Evolutionary conservation across 2,113 vertebrate genomes (phyloP).

Genomic region (Dromaius novaehollandiae): DNA sequence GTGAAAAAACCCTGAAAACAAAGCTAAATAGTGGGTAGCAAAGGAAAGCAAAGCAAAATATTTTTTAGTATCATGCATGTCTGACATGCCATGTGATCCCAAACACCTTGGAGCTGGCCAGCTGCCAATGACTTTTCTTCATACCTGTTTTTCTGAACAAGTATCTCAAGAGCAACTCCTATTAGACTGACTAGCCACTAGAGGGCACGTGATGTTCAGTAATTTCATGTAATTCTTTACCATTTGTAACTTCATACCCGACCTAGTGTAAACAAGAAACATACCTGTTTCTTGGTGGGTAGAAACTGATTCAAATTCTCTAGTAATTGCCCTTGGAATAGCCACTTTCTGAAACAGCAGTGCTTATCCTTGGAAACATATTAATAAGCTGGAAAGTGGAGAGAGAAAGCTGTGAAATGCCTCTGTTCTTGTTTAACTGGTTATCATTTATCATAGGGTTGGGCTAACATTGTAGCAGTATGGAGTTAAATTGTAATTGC

Average conservation of each 20-base stretch:
- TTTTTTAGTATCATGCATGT: neutral
- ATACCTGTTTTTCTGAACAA: rapidly evolving
- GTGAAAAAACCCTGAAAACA: neutral
- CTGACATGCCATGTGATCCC: neutral
- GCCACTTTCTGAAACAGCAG: neutral
- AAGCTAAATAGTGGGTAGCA: neutral
- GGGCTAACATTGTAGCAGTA: neutral
- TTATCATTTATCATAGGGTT: neutral
- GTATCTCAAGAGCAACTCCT: neutral
- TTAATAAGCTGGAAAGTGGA: neutral
- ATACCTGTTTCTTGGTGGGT: neutral
- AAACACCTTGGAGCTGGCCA: neutral
- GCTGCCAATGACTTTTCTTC: neutral
- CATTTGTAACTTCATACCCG: neutral
- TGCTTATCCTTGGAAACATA: neutral
- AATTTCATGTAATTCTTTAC: neutral
- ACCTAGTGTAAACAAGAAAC: neutral
- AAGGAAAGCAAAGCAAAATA: neutral
- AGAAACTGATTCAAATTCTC: neutral
- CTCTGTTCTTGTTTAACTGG: neutral
- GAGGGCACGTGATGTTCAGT: neutral
- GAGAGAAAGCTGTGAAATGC: neutral
- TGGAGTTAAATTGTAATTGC: neutral
- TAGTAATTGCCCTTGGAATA: neutral
- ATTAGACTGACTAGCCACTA: neutral